Evolutionary conservation across 2,888 invertebrate genomes (phyloP).

Genomic region (Ophioninae sp.): DNA sequence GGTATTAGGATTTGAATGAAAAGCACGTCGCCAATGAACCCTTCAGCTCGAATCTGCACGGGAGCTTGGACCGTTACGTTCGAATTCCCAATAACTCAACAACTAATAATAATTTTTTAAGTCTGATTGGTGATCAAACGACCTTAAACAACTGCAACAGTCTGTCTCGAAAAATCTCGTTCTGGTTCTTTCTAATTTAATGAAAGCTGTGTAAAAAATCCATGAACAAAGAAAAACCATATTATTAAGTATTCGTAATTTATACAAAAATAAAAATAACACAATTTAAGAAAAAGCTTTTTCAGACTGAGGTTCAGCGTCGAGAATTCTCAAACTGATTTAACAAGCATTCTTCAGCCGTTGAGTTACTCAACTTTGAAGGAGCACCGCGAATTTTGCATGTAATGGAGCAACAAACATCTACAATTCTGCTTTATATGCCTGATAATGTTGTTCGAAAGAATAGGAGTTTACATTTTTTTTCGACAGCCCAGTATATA

Average conservation of each 20-base stretch:
- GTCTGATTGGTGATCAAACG: neutral
- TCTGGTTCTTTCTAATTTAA: neutral
- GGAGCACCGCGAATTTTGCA: neutral
- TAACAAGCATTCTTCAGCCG: neutral
- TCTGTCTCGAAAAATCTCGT: neutral
- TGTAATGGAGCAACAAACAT: neutral
- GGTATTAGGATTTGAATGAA: neutral
- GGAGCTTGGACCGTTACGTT: neutral
- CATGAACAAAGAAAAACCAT: neutral
- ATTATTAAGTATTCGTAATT: neutral
- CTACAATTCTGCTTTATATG: neutral
- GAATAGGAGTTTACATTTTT: neutral
- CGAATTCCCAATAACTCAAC: neutral
- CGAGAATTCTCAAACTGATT: neutral
- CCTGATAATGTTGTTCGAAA: neutral
- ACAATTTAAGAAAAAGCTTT: neutral
- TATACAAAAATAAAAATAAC: neutral
- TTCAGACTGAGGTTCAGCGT: neutral
- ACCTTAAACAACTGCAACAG: neutral
- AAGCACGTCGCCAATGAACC: neutral
- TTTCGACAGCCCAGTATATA: conserved; percentile 4
- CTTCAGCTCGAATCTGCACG: too few species aligned
- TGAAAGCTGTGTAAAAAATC: neutral
- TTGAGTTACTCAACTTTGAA: neutral
- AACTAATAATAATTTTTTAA: neutral